Evolutionary conservation across 2,888 invertebrate species (phyloP), one percentile per base, ranked within the genome.

Genomic region (Eristalis arbustorum): DNA sequence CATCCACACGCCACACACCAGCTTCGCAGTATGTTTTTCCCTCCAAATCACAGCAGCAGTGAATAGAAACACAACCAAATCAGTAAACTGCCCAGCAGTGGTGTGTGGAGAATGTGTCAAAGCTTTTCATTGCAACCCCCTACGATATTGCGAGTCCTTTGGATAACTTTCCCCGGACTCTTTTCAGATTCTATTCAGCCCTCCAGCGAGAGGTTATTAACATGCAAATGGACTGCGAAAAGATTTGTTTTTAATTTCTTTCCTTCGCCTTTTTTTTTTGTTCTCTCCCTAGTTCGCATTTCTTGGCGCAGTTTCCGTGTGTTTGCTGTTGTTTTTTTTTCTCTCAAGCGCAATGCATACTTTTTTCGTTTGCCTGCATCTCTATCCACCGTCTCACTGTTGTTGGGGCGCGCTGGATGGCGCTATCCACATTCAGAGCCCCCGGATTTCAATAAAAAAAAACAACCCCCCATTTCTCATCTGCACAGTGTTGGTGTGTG

Each of bases 51-150:
- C 4, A 37, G 37, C 10, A 37, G 72, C 63, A 57, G 66, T 80
- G 84, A 84, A 84, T 84, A 80, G 61, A 10, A 23, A n/a, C n/a
- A n/a, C n/a, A n/a, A n/a, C n/a, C n/a, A 84, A 84, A 80, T 84
- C 84, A 71, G 75, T 84, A 72, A 80, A 75, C 73, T 42, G 75
- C 80, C 71, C 3, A 3, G 2, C 71, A 37, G 56, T 71, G 67
- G 34, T 75, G 68, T 61, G 68, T 61, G 49, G 18, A 18, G 49
- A 74, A 64, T 69, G 31, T 69, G 72, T 34, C 69, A 75, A 72
- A 72, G 84, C 79, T 79, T 84, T 74, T 31, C 25, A 6, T 49
- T 18, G 6, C 84, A 66, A 56, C 56, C 73, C 59, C 69, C 74
- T 63, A 69, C 4, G 25, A 2, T 25, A 25, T 25, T 72, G 23